phyloP scores from a whole-genome alignment of 2,888 invertebrate species.

The Lepeophtheirus nordmannii region DNA sequence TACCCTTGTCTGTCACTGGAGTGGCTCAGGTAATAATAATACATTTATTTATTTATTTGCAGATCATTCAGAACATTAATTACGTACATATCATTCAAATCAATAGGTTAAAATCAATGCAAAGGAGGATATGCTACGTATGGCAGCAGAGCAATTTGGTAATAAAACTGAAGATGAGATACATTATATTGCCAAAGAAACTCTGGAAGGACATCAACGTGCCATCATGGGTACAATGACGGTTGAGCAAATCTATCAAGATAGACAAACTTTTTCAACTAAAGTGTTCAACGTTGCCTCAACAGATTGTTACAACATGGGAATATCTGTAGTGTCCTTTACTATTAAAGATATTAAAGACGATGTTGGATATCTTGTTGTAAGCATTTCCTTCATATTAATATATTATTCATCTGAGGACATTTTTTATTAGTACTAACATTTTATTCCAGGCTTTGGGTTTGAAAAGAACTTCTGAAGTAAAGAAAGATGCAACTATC shows the following conservation, averaged over 20 bases:
- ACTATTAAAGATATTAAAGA: slow-evolving; percentile 19
- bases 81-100: neutral
- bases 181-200: slow-evolving; percentile 8
- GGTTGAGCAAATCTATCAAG: slow-evolving; percentile 23
- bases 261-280: slow-evolving; percentile 18
- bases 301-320: slow-evolving; percentile 7
- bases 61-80: neutral
- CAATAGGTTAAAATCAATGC: slow-evolving; percentile 15
- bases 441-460: slow-evolving; percentile 11
- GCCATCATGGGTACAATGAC: slow-evolving; percentile 25
- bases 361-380: slow-evolving; percentile 15
- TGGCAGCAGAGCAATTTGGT: slow-evolving; percentile 22
- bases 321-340: slow-evolving; percentile 13
- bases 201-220: slow-evolving; percentile 24
- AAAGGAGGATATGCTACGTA: slow-evolving; percentile 11
- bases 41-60: neutral
- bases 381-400: neutral
- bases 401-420: no score
- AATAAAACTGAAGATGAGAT: slow-evolving; percentile 18
- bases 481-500: slow-evolving; percentile 20
- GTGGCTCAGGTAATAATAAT: slow-evolving; percentile 17
- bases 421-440: neutral
- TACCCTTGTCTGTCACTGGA: slow-evolving; percentile 90
- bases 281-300: slow-evolving; percentile 4
- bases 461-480: slow-evolving; percentile 17